A percentile compares a stretch with the other conserved stretches of the same genome.
Evolutionary conservation across 2,797 vertebrate species (phyloP).

Genomic region (Zenarchopterus dispar): DNA sequence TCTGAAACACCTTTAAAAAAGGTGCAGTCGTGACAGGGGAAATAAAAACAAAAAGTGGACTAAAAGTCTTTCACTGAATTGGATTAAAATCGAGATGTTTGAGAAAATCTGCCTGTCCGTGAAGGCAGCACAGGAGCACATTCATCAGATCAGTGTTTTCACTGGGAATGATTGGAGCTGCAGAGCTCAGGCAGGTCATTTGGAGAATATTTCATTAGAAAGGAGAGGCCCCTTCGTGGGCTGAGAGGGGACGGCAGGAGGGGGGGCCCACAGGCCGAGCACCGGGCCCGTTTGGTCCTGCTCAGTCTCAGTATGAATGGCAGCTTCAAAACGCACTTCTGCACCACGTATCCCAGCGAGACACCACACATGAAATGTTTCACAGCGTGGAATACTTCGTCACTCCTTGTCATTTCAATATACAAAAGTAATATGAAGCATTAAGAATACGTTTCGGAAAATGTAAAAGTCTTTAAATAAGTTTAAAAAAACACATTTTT

Average conservation of each 20-base stretch:
- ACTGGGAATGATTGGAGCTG: constrained; percentile 67
- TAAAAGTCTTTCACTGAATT: too few species aligned
- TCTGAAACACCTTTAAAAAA: not conserved
- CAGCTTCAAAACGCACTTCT: constrained; percentile 8
- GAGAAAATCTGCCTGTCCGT: not conserved
- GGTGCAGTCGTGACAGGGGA: too few species aligned
- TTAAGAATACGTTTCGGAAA: too few species aligned
- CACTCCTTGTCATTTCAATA: not conserved
- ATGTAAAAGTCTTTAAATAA: too few species aligned
- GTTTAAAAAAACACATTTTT: too few species aligned
- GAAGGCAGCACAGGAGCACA: constrained; percentile 38
- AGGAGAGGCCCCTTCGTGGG: constrained; percentile 72
- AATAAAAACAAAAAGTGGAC: too few species aligned
- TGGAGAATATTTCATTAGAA: constrained; percentile 78
- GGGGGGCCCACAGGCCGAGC: not conserved
- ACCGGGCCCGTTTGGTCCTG: constrained; percentile 19
- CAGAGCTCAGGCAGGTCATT: constrained; percentile 71
- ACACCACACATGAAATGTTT: not conserved
- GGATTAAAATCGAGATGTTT: too few species aligned
- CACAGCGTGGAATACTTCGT: not conserved
- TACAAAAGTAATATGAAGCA: too few species aligned
- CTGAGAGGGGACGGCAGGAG: constrained; percentile 1
- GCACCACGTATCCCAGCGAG: not conserved
- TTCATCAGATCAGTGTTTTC: constrained; percentile 76
- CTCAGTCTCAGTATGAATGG: constrained; percentile 38